Base-by-base conservation (phyloP, 2,797 vertebrate species). In the Antennarius maculatus region DNA sequence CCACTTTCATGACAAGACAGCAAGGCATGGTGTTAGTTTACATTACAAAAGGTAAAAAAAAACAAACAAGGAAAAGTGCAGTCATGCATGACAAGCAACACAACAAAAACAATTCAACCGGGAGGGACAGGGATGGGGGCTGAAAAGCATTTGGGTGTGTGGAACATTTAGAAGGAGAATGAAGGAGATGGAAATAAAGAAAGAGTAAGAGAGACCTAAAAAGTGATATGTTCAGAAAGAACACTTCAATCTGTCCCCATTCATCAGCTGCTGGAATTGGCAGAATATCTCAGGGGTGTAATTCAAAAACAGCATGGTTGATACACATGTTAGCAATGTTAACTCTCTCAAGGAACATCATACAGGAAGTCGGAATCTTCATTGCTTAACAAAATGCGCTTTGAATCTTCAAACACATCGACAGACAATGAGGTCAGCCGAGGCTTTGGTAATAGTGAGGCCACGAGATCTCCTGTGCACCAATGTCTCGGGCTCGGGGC, bases 1-100 rank as follows among this genome's bases (percentile, higher is more conserved):
- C 80, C 84, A 89, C 87, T 91, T 91, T 84, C 81, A 91, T 86
- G 91, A 91, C 85, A 89, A 88, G 80, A 92, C 89, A 84, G 86
- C 87, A 84, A 87, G 86, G 86, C 87, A 84, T 73, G 80, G 87
- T 87, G 91, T 90, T 92, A 91, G 86, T 91, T 85, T 69, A 85
- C 81, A 83, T 78, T 63, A 84, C 77, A 81, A 68, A 77, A 86
- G 37, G 66, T 56, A 75, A 84, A 71, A 23, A 23, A 23, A 23
- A 1, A 28, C 27, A 69, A 62, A 80, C 79, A 87, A 76, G 27
- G 31, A 70, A 70, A 69, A 55, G 66, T 71, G 77, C 82, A 67
- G 77, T 73, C 76, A 87, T 90, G 88, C 92, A 79, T 77, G 83
- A 83, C 83, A 81, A 86, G 88, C 90, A 85, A 81, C 76, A 87